phyloP scores from a whole-genome alignment of 2,113 vertebrate species.

The Corvus hawaiiensis region DNA sequence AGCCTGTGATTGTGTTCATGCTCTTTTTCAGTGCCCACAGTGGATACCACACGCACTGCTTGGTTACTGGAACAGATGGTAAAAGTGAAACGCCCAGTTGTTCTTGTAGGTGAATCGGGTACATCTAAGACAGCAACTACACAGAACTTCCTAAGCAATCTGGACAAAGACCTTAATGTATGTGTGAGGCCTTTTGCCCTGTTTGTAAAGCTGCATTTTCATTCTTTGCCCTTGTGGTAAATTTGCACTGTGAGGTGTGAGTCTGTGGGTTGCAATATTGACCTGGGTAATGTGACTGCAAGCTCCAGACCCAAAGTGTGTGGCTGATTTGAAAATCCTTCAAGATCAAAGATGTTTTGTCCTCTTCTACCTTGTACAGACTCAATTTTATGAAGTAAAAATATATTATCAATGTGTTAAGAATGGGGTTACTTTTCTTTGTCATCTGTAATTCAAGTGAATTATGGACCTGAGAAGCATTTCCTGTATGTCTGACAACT shows the following conservation, averaged over 20 bases:
- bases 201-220: background rate
- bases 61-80: conserved; percentile 94
- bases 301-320: background rate
- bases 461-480: background rate
- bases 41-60: conserved; percentile 85
- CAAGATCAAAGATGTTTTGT: background rate
- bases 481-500: background rate
- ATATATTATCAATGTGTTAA: background rate
- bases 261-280: background rate
- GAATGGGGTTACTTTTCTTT: background rate
- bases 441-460: background rate
- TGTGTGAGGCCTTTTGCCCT: background rate
- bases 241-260: background rate
- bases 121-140: conserved; percentile 96
- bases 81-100: conserved; percentile 82
- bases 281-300: background rate
- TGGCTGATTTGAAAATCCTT: background rate
- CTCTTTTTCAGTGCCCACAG: conserved; percentile 83
- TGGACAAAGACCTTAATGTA: conserved; percentile 78
- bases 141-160: conserved; percentile 86
- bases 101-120: conserved; percentile 93
- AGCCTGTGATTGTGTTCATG: background rate
- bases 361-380: background rate
- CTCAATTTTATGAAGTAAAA: background rate
- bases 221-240: background rate